Conservation (phyloP, 2,113 vertebrate species). For the Zosterops borbonicus region DNA sequence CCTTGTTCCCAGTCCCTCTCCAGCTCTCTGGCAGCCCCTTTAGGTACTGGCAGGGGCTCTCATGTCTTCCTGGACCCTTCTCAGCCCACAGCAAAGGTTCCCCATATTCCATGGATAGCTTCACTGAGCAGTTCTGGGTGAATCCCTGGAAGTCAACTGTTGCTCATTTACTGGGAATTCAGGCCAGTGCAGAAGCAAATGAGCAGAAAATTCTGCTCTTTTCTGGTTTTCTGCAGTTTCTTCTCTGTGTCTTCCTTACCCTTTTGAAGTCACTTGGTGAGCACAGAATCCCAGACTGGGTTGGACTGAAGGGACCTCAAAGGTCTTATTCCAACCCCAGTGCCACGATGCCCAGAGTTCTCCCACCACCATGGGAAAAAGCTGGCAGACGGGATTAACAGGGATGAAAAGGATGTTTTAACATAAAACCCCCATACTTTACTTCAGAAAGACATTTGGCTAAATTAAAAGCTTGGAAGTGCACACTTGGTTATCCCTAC, state of each 20-base stretch:
- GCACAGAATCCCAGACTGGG: background rate
- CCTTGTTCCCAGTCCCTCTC: background rate
- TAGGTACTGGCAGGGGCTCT: background rate
- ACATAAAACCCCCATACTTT: background rate
- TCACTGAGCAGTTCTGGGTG: background rate
- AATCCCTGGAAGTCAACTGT: background rate
- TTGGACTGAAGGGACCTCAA: background rate
- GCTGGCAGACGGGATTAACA: background rate
- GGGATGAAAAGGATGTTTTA: background rate
- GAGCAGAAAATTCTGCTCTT: background rate
- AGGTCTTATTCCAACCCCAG: background rate
- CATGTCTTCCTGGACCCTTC: background rate
- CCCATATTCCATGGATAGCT: background rate
- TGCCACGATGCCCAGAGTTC: background rate
- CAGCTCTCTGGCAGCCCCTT: background rate
- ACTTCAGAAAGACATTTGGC: background rate
- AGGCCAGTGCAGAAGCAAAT: background rate
- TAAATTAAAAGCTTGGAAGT: background rate
- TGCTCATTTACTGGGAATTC: background rate
- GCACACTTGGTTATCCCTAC: background rate
- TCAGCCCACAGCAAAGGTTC: too few relatives aligned
- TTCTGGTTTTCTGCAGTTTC: background rate
- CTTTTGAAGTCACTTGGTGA: accelerated
- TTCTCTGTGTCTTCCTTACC: background rate
- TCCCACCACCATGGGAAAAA: background rate